Evolutionary conservation across 2,888 invertebrate species (phyloP).

Genomic region (Heliothis peltigera): DNA sequence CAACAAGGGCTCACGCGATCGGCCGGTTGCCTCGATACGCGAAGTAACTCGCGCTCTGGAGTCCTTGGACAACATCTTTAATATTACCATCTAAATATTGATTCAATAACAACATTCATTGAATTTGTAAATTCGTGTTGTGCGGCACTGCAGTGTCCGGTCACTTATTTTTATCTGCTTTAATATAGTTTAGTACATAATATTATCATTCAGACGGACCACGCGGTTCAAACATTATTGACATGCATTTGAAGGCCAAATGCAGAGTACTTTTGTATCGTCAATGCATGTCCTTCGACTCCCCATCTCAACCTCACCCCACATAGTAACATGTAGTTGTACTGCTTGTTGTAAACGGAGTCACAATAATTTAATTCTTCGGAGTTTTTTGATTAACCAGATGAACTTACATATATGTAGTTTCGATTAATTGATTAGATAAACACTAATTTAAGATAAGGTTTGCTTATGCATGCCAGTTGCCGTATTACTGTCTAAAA

Average conservation of each 20-base stretch:
- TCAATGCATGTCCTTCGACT: constrained; percentile 44
- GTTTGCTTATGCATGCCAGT: constrained; percentile 11
- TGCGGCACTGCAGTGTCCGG: neutral
- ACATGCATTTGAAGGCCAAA: constrained; percentile 33
- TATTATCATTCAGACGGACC: neutral
- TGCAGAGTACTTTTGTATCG: constrained; percentile 18
- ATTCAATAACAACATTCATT: constrained; percentile 14
- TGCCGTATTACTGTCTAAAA: constrained; percentile 1
- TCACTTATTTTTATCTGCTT: neutral
- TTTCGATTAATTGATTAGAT: constrained; percentile 44
- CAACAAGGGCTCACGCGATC: constrained; percentile 72
- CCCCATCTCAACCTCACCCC: constrained; percentile 33
- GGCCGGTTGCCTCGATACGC: constrained; percentile 58
- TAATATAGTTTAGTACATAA: neutral
- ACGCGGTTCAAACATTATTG: constrained; percentile 12
- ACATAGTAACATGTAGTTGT: constrained; percentile 12
- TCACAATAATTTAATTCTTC: constrained; percentile 10
- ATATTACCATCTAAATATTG: constrained; percentile 46
- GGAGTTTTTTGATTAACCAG: constrained; percentile 13
- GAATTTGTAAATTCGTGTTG: neutral
- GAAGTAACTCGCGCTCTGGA: constrained; percentile 41
- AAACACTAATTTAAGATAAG: constrained; percentile 29
- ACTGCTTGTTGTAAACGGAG: constrained; percentile 5
- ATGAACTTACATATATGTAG: constrained; percentile 18
- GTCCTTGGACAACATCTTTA: constrained; percentile 67